Evolutionary conservation across 2,797 vertebrate genomes (phyloP).

Genomic region (Pangasius djambal): DNA sequence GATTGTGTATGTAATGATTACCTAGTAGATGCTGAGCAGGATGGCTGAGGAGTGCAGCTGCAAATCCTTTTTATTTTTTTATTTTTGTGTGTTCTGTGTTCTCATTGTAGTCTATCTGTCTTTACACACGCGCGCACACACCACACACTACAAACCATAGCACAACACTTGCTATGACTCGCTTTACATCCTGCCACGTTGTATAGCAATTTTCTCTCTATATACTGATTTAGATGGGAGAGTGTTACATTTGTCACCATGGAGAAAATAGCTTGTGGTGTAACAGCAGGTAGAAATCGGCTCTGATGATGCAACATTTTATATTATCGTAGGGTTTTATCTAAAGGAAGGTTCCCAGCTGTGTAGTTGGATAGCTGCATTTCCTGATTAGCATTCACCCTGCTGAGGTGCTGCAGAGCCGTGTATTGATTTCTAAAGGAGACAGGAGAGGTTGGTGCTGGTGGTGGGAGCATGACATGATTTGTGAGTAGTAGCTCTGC

Average conservation of each 20-base stretch:
- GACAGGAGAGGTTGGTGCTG: constrained; percentile 6
- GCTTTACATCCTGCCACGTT: background rate
- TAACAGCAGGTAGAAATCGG: constrained; percentile 11
- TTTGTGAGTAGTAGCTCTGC: background rate
- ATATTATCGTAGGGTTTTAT: constrained; percentile 19
- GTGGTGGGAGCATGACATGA: constrained; percentile 12
- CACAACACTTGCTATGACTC: background rate
- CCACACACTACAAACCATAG: background rate
- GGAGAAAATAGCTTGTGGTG: background rate
- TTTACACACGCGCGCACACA: background rate
- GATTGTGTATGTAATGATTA: background rate
- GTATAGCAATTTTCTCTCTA: background rate
- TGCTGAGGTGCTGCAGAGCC: constrained; percentile 25
- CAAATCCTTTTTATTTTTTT: constrained; percentile 29
- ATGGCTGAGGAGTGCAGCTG: constrained; percentile 42
- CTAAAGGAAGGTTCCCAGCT: background rate
- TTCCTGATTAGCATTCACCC: constrained; percentile 15
- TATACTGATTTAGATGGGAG: background rate
- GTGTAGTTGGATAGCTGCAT: background rate
- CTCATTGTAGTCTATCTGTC: background rate
- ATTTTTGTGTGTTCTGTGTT: background rate
- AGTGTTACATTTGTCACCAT: background rate
- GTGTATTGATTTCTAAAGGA: constrained; percentile 22
- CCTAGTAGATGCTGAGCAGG: background rate
- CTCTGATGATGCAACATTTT: background rate